These are phyloP conservation scores for Onychomys arenicola DNA, from an alignment of 2,797 vertebrate genomes.

Conservation along the genomic window DNA sequence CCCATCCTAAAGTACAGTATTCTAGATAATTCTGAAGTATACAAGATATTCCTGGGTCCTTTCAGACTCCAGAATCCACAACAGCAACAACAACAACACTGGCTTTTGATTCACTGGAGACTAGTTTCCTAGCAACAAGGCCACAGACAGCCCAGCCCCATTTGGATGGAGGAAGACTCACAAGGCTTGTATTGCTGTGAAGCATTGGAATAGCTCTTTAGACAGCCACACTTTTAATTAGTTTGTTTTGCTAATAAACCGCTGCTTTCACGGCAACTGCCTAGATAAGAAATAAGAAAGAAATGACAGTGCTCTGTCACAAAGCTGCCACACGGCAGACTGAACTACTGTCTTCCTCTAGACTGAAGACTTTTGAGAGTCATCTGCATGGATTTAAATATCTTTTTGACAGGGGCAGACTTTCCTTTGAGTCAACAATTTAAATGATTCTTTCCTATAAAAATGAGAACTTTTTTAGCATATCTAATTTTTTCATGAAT, in stretches of 20 bases:
- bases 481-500: slow-evolving; percentile 72
- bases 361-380: slow-evolving; percentile 58
- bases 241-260: slow-evolving; percentile 77
- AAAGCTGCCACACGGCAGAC: slow-evolving; percentile 7
- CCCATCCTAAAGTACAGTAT: neutral
- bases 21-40: slow-evolving; percentile 28
- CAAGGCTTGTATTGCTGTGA: slow-evolving; percentile 71
- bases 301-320: slow-evolving; percentile 59
- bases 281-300: slow-evolving; percentile 55
- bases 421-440: slow-evolving; percentile 59
- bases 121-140: slow-evolving; percentile 85
- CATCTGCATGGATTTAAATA: slow-evolving; percentile 61
- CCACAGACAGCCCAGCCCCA: slow-evolving; percentile 73
- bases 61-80: slow-evolving; percentile 52
- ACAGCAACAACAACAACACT: slow-evolving; percentile 52
- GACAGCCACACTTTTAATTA: slow-evolving; percentile 60
- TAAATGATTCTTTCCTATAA: slow-evolving; percentile 56
- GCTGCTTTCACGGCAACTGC: slow-evolving; percentile 35
- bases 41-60: slow-evolving; percentile 39
- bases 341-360: slow-evolving; percentile 58
- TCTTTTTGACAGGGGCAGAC: slow-evolving; percentile 54
- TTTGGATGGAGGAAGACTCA: slow-evolving; percentile 73
- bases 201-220: slow-evolving; percentile 72
- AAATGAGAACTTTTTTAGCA: slow-evolving; percentile 57
- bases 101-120: slow-evolving; percentile 63